Percentiles rank a stretch among this genome's conserved stretches.
Evolutionary conservation across 64 coral and sea anemone species (phyloP).

Genomic region (Pachyseris speciosa): DNA sequence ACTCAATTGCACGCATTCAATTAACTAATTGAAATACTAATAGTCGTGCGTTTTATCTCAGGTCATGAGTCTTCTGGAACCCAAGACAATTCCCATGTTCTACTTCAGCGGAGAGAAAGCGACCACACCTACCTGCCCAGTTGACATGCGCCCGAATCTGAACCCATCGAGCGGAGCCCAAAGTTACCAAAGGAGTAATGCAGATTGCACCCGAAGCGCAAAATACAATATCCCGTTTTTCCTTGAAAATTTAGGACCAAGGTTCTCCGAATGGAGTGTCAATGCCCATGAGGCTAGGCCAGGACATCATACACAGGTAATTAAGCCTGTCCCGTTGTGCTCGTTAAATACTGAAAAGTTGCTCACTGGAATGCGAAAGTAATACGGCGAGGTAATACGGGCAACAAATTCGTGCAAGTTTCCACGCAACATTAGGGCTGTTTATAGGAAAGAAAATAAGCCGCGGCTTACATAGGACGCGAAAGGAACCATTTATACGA

Average conservation of each 20-base stretch:
- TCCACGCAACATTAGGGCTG: no score
- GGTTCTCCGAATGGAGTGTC: conserved; percentile 81
- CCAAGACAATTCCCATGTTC: conserved; percentile 78
- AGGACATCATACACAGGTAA: conserved; percentile 94
- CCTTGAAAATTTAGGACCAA: conserved; percentile 59
- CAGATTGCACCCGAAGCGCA: conserved; percentile 30
- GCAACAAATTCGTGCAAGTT: no score
- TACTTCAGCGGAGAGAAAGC: conserved; percentile 75
- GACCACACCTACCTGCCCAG: conserved; percentile 88
- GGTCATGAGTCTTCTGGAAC: conserved; percentile 87
- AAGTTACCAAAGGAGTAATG: conserved; percentile 43
- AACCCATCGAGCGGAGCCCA: conserved; percentile 78
- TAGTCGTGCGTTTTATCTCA: background rate
- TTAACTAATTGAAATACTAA: background rate
- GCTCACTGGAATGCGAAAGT: no score
- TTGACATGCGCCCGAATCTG: conserved; percentile 68
- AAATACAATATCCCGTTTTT: conserved; percentile 89
- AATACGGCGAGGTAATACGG: no score
- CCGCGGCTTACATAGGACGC: no score
- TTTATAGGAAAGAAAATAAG: no score
- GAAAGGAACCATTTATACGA: no score
- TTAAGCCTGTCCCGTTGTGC: no score
- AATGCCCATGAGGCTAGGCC: conserved; percentile 92
- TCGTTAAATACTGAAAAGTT: no score
- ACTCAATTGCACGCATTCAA: no score